Percentiles rank a stretch among this genome's conserved stretches.
phyloP scores from a whole-genome alignment of 2,113 vertebrate genomes.

The Morphnarchus princeps region DNA sequence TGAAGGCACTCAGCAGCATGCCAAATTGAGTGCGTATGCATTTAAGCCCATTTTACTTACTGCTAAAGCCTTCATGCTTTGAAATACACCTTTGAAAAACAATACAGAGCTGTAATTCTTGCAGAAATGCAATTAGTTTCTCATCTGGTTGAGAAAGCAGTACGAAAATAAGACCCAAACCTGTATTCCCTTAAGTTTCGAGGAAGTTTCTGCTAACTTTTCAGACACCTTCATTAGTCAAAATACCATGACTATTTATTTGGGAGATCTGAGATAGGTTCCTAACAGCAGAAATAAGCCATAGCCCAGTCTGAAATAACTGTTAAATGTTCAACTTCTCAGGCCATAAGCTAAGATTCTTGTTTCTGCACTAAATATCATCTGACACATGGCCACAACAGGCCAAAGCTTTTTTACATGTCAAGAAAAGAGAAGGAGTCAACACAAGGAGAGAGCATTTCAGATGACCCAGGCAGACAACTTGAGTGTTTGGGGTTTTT shows the following conservation, averaged over 20 bases:
- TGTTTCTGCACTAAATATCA: background rate
- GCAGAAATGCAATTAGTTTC: background rate
- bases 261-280: background rate
- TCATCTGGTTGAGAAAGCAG: background rate
- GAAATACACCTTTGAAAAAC: background rate
- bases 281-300: background rate
- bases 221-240: background rate
- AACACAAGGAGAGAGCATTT: background rate
- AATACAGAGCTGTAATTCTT: background rate
- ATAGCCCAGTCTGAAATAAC: background rate
- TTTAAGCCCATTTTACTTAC: background rate
- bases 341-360: background rate
- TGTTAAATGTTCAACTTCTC: background rate
- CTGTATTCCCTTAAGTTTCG: background rate
- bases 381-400: background rate
- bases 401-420: background rate
- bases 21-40: background rate
- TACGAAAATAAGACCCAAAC: background rate
- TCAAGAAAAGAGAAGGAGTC: background rate
- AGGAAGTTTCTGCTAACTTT: background rate
- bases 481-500: background rate
- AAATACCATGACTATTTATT: background rate
- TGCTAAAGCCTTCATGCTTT: background rate
- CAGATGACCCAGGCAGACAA: background rate
- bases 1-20: background rate